Base-by-base conservation (phyloP, 2,113 vertebrate genomes). In the Gnathochromis pfefferi region DNA sequence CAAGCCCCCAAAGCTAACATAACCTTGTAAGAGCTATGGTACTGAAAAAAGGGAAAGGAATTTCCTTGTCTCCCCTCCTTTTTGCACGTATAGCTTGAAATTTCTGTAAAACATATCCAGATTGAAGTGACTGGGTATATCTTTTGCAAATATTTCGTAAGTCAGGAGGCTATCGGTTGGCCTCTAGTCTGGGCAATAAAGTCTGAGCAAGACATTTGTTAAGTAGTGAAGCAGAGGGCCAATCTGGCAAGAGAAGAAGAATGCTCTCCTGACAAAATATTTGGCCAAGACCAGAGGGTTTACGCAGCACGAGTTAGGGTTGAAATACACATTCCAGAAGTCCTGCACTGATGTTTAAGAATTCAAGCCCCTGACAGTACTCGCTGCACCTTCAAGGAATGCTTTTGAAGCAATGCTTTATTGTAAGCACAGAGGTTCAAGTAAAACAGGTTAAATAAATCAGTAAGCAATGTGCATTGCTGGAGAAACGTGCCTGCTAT, bases 31-130 rank as follows among this genome's bases (percentile, higher is more conserved):
- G 45, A 87, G 86, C 31, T 82, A 68, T 21, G 81, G 68, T 90
- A 86, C 78, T 88, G 70, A 85, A 92, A 94, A 79, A 84, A 84
- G 47, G 47, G 42, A 87, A 90, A 89, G 81, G 81, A 82, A 94
- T 93, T 92, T 93, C 89, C 89, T 80, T 57, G 79, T 42, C 54
- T 73, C 49, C 45, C 78, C 82, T 84, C 53, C 70, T 65, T 83
- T 68, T 79, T 42, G 82, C 54, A 92, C 57, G 58, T 73, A 73
- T 60, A 91, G 55, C 33, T 85, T 88, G 16, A 85, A 88, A 68
- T 65, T 19, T 82, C 80, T 89, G 51, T 54, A 86, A 80, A 89
- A 91, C 31, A 85, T 40, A 63, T 33, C 33, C 40, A 63, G 38
- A 58, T 78, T 80, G 26, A 80, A 82, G 70, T 65, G 81, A 19